Percentiles rank a stretch among this genome's conserved stretches.
Conservation (phyloP, 1,140 invertebrate genomes). For the Psix sp. region DNA sequence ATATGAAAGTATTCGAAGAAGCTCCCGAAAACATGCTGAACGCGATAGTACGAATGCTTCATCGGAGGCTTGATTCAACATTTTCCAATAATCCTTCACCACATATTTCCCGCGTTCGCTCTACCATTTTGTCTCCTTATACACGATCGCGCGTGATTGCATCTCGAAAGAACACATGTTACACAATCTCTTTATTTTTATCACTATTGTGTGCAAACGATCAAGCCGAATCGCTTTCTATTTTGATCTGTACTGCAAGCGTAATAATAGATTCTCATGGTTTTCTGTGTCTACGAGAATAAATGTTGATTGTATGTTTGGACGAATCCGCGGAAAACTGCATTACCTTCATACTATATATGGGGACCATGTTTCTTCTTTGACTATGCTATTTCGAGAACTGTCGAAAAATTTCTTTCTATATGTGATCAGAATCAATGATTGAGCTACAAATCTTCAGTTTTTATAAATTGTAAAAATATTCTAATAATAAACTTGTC, state of each 20-base stretch:
- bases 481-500: too few relatives aligned
- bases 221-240: constrained; percentile 23
- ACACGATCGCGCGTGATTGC: constrained; percentile 38
- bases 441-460: too few relatives aligned
- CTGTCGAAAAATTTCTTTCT: too few relatives aligned
- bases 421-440: too few relatives aligned
- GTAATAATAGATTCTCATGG: constrained; percentile 26
- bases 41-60: constrained; percentile 48
- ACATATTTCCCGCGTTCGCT: constrained; percentile 51
- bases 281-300: constrained; percentile 1
- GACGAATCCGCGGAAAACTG: constrained; percentile 22
- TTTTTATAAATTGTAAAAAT: too few relatives aligned
- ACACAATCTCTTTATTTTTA: constrained; percentile 52
- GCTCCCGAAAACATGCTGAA: constrained; percentile 32
- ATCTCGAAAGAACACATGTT: constrained; percentile 47
- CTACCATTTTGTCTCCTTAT: constrained; percentile 42
- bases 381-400: too few relatives aligned
- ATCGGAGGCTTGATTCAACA: constrained; percentile 52
- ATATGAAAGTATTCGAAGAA: constrained; percentile 32
- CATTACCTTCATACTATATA: constrained; percentile 17
- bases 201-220: constrained; percentile 44
- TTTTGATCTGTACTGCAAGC: constrained; percentile 23
- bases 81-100: constrained; percentile 59
- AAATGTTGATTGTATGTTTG: constrained; percentile 30
- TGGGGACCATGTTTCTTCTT: constrained; percentile 13